phyloP scores from a whole-genome alignment of 2,113 vertebrate genomes.

The Lontra canadensis region DNA sequence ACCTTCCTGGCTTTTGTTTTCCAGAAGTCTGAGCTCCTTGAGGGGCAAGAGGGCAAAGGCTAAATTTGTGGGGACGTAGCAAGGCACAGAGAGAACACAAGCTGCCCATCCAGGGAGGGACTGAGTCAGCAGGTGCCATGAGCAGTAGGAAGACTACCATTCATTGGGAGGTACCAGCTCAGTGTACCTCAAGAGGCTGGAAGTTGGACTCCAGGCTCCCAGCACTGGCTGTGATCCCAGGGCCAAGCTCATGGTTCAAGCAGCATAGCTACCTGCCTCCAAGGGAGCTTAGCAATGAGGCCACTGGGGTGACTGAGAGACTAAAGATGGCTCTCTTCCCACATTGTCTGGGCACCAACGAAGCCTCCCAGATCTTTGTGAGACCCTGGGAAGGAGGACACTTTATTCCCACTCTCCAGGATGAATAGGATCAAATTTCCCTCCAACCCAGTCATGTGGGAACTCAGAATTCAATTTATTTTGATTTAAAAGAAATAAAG shows the following conservation, averaged over 20 bases:
- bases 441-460: slow-evolving; percentile 3
- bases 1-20: neutral
- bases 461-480: slow-evolving; percentile 68
- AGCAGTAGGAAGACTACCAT: neutral
- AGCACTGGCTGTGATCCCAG: neutral
- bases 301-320: neutral
- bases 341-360: neutral
- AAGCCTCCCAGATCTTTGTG: neutral
- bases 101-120: neutral
- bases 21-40: neutral
- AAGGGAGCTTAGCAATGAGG: neutral
- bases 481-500: slow-evolving; percentile 69
- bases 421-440: slow-evolving; percentile 36
- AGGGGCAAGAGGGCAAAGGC: neutral
- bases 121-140: neutral
- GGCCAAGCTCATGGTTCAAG: neutral
- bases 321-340: neutral
- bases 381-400: neutral
- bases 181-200: neutral
- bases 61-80: neutral
- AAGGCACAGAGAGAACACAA: neutral
- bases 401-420: neutral
- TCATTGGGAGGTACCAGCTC: neutral
- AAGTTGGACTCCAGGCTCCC: neutral
- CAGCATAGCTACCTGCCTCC: neutral